Percentiles rank a stretch among this genome's conserved stretches.
phyloP scores from a whole-genome alignment of 2,888 invertebrate species.

The Dicycla oo region DNA sequence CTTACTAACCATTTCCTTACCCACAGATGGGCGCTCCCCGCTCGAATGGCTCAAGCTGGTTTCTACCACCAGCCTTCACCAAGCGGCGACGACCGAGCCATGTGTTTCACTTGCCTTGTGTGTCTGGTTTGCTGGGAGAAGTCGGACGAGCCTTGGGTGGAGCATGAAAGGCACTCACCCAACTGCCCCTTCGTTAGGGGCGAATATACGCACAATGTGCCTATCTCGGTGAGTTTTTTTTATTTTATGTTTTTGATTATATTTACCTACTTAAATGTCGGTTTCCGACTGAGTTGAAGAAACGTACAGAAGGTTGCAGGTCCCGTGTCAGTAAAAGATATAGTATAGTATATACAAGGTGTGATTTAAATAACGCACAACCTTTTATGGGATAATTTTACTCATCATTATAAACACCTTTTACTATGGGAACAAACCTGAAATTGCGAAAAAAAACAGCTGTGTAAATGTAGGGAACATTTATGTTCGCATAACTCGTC shows the following conservation, averaged over 20 bases:
- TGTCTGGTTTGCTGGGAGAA: conserved; percentile 99
- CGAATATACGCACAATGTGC: conserved; percentile 98
- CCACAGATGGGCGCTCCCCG: conserved; percentile 97
- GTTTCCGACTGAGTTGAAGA: too few species aligned
- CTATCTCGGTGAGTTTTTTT: conserved; percentile 92
- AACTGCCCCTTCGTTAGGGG: conserved; percentile 98
- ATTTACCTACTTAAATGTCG: neutral
- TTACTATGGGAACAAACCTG: too few species aligned
- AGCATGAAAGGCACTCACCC: conserved; percentile 98
- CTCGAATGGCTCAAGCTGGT: conserved; percentile 99
- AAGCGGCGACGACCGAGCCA: conserved; percentile 97
- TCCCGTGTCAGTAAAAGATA: too few species aligned
- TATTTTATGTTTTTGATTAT: too few species aligned
- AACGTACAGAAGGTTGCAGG: too few species aligned
- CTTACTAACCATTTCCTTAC: neutral
- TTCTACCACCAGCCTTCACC: conserved; percentile 98
- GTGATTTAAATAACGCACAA: too few species aligned
- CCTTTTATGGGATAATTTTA: too few species aligned
- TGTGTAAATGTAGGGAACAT: too few species aligned
- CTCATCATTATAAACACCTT: too few species aligned
- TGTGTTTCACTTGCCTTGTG: conserved; percentile 98
- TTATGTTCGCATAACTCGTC: too few species aligned
- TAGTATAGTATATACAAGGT: too few species aligned
- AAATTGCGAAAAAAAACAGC: too few species aligned
- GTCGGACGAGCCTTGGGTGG: conserved; percentile 99